Evolutionary conservation across 2,113 vertebrate species (phyloP), one percentile per base, ranked within the genome.

Genomic region (Gymnobelideus leadbeateri): DNA sequence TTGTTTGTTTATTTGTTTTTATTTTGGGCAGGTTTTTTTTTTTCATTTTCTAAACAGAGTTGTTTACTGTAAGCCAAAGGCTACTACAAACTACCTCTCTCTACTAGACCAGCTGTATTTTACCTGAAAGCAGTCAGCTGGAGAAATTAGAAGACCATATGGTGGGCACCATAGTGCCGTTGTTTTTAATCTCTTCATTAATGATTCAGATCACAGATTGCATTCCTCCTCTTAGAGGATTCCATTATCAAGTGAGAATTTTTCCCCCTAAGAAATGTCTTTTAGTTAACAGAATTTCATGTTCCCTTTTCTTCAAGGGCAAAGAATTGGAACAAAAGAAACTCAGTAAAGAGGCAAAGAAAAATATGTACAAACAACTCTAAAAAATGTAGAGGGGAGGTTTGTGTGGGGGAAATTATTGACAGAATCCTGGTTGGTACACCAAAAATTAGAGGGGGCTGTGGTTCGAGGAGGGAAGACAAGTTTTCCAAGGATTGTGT

Each of bases 251-350:
- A 92, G 94, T 52, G 90, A 89, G 92, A 91, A 95, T 57, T 96
- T 96, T 91, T 95, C 53, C 68, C n/a, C 10, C 93, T 95, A 28
- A 97, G 89, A 96, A 93, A 92, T 94, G 26, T 28, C 31, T 61
- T 96, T 92, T 95, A 53, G 94, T 93, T 96, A 91, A 93, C 51
- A 23, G 84, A 97, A 94, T 49, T 37, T 91, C 94, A 31, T n/a
- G 16, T 43, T 91, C 57, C 68, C 53, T 94, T 95, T 43, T 93
- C 92, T 91, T 90, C 97, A 98, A 98, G 96, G 97, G 96, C 97
- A 84, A 96, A 96, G 90, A 43, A 95, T 51, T 95, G 90, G 68
- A 97, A 95, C 95, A 96, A 94, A 96, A 94, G 55, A 61, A 37
- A 61, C 57, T 93, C 31, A 0, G 21, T 90, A 94, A 47, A 50